Conservation (phyloP, 2,888 invertebrate genomes). For the Pecten maximus region DNA sequence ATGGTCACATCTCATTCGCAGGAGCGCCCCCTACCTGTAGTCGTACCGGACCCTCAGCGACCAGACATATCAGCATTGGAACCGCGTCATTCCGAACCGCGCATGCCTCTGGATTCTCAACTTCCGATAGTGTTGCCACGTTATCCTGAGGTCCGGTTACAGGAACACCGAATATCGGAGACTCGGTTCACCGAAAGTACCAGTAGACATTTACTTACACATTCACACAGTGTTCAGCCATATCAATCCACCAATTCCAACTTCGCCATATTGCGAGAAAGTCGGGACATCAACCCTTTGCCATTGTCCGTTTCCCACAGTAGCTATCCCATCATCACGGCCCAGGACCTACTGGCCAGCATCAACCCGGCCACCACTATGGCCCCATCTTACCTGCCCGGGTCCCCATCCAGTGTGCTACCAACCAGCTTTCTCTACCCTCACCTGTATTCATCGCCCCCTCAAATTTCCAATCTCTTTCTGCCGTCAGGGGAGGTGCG, state of each 20-base stretch:
- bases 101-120: conserved; percentile 48
- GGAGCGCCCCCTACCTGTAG: conserved; percentile 64
- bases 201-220: conserved; percentile 52
- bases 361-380: conserved; percentile 67
- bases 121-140: conserved; percentile 49
- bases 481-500: conserved; percentile 71
- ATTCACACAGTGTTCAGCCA: conserved; percentile 62
- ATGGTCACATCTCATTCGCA: conserved; percentile 49
- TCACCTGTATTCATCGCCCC: conserved; percentile 76
- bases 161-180: conserved; percentile 65
- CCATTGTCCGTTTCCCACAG: conserved; percentile 59
- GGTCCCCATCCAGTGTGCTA: conserved; percentile 73
- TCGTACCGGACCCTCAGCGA: conserved; percentile 68
- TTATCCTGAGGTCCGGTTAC: conserved; percentile 60
- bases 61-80: conserved; percentile 66
- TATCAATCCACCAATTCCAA: conserved; percentile 72
- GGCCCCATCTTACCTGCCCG: conserved; percentile 71
- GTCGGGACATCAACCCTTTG: conserved; percentile 70
- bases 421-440: conserved; percentile 80
- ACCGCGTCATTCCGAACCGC: conserved; percentile 54
- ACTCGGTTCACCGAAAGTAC: conserved; percentile 55
- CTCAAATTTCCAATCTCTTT: conserved; percentile 72
- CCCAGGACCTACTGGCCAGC: conserved; percentile 66
- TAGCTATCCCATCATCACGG: conserved; percentile 68
- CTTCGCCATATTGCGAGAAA: conserved; percentile 58